Evolutionary conservation across 2,888 invertebrate species (phyloP), one percentile per base, ranked within the genome.

Genomic region (Dyspetes luteomarginatus): DNA sequence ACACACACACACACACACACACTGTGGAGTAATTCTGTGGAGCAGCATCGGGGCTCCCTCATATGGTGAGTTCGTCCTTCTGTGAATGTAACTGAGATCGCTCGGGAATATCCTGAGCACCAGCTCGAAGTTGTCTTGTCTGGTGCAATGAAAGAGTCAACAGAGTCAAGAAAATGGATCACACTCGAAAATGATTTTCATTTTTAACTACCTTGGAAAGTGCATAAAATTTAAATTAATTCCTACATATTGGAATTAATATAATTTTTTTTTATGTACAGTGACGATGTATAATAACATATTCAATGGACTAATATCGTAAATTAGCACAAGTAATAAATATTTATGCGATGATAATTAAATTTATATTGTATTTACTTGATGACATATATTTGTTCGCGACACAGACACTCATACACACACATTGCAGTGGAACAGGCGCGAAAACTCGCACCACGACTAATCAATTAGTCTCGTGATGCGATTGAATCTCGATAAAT

Each of bases 401-500:
- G 28, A 65, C 17, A 45, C 60, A 43, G 4, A 36, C 43, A 45
- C 45, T 1, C 30, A 7, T 30, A 30, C 41, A n/a, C n/a, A n/a
- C n/a, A n/a, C n/a, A n/a, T n/a, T 5, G 9, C 22, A n/a, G 41
- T 24, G 15, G 45, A 28, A 17, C 22, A 26, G 52, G 65, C 78
- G 72, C 52, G 78, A 43, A 62, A 78, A 65, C 78, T 71, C 58
- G 65, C 64, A 65, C 71, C 71, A 67, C 78, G 71, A 77, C 80
- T 79, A 78, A 80, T 85, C 84, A 85, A 85, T 84, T 81, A 79
- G 83, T 74, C 68, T 78, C 76, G 69, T 68, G 78, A 80, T 76
- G 52, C 72, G 71, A 82, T 77, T 74, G 60, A 41, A 60, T 65
- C 48, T 60, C 69, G 73, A 84, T 82, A 80, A 82, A 82, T 82